Evolutionary conservation across 2,888 invertebrate genomes (phyloP), one percentile per base, ranked within the genome.

Genomic region (Drosophila putrida): DNA sequence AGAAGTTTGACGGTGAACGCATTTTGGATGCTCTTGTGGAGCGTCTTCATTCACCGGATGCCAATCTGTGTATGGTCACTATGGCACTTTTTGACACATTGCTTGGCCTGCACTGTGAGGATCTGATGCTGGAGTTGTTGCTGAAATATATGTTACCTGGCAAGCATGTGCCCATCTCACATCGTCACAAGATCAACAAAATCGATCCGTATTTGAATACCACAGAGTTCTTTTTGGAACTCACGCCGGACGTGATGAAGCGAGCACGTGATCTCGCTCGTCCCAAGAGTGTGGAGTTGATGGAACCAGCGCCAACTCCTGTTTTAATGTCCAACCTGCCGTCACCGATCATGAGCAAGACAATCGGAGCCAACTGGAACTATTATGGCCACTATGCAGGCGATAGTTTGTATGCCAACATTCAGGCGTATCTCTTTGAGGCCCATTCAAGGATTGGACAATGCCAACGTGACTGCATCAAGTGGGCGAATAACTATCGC

Each of bases 61-160:
- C 96, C 10, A 95, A 96, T 94, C 96, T 97, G 90, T 97, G 98
- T 74, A 94, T 98, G 86, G 97, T 98, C 9, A 97, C 98, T 0
- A 93, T 99, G 82, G 96, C 97, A 0, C 93, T 99, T 10, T 97
- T 99, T 92, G 96, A 98, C 91, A 98, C 98, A 0, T 93, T 99
- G 68, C 94, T 99, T 55, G 96, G 97, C 85, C 93, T 99, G 70
- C 97, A 98, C 92, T 98, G 98, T 93, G 99, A 99, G 93, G 99
- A 99, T 92, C 95, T 99, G 47, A 97, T 99, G 97, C 93, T 98
- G 82, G 98, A 98, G 90, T 93, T 99, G 51, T 95, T 98, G 49
- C 95, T 97, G 90, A 97, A 97, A 90, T 96, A 98, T 91, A 93
- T 99, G 75, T 94, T 95, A 82, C 96, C 96, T 0, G 96, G 96